Evolutionary conservation across 1,140 invertebrate species (phyloP), one percentile per base, ranked within the genome.

Genomic region (Anastrepha ludens): DNA sequence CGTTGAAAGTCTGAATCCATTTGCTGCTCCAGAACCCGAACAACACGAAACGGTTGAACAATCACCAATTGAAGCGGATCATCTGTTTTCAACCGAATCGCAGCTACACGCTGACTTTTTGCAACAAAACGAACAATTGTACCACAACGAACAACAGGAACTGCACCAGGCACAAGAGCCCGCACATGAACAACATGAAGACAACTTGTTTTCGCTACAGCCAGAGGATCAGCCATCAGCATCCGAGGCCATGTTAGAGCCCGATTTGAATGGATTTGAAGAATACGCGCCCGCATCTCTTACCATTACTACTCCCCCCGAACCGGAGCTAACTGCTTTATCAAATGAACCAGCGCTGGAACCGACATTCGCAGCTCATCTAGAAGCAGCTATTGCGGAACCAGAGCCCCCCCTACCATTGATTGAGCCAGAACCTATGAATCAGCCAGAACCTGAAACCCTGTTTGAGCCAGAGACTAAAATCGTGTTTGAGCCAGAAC

Each of bases 71-170:
- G 74, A 81, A 55, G 74, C 44, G 70, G 13, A 81, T 58, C 74
- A 81, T 2, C 8, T 17, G 44, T 55, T 81, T 81, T 81, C 47
- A 55, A 55, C 17, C n/a, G 74, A 55, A 55, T 55, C 47, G 8
- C 85, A 86, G 58, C 29, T n/a, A 59, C 11, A 86, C 58, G 58
- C 55, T 60, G 85, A 47, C 55, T 29, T 86, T 60, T 86, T 60
- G 59, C 85, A 62, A 15, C 85, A 86, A 86, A 86, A 86, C 85
- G 85, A 86, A 86, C 85, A 39, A 86, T 39, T 39, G 13, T 59
- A 59, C 58, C 17, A 60, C 50, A 62, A 86, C 85, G 85, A 86
- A 86, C 55, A 62, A 60, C 20, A 41, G 13, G 29, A 86, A 11
- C 58, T 62, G 15, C 55, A 86, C 6, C 55, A 62, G 4, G 8